A percentile compares a stretch with the other conserved stretches of the same genome.
phyloP scores from a whole-genome alignment of 2,113 vertebrate genomes.

The Campylomormyrus numenius region DNA sequence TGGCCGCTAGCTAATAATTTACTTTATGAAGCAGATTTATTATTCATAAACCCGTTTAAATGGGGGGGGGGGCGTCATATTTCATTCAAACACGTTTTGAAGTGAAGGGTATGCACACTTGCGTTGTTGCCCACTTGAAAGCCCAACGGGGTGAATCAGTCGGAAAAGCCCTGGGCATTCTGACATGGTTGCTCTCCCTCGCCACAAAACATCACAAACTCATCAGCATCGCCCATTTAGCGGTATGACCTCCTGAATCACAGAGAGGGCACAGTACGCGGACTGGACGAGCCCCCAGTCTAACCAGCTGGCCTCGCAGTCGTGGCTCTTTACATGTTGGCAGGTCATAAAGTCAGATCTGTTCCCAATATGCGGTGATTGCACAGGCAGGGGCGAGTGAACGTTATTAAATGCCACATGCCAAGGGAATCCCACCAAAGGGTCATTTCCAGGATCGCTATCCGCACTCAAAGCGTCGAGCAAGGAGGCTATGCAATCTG shows the following conservation, averaged over 20 bases:
- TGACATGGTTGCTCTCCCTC: neutral
- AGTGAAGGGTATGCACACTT: neutral
- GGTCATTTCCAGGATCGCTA: neutral
- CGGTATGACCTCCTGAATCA: neutral
- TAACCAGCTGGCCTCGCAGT: neutral
- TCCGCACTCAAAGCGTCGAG: neutral
- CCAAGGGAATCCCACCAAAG: neutral
- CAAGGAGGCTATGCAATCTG: neutral
- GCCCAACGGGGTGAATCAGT: neutral
- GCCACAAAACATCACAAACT: neutral
- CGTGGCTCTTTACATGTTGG: neutral
- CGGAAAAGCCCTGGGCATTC: neutral
- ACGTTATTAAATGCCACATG: neutral
- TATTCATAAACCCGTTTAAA: constrained; percentile 15
- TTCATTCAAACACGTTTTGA: neutral
- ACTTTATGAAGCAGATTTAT: constrained; percentile 20
- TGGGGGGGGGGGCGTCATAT: neutral
- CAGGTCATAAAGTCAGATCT: neutral
- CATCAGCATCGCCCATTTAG: neutral
- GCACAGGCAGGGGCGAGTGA: neutral
- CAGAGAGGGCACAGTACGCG: neutral
- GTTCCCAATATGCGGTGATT: neutral
- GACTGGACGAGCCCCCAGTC: neutral
- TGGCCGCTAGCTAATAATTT: constrained; percentile 19
- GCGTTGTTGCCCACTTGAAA: neutral